A percentile compares a stretch with the other conserved stretches of the same genome.
phyloP scores from a whole-genome alignment of 2,113 vertebrate genomes.

The Brachyhypopomus occidentalis region DNA sequence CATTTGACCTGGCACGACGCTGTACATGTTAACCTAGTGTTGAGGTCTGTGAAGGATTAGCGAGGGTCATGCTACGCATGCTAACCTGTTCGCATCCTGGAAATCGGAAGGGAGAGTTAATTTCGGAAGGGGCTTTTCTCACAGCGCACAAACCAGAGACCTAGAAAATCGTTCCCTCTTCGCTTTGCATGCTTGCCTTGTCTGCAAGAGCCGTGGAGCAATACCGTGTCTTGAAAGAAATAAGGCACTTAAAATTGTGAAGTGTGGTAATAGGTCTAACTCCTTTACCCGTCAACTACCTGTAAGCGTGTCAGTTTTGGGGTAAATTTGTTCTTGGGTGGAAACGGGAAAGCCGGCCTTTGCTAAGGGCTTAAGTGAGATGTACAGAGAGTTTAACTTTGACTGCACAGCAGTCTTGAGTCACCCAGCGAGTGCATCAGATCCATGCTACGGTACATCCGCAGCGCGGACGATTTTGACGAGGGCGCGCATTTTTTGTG shows the following conservation, averaged over 20 bases:
- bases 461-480: constrained; percentile 1
- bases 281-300: background rate
- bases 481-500: constrained; percentile 4
- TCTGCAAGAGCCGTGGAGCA: background rate
- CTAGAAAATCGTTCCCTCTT: too few species aligned
- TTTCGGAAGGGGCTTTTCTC: constrained; percentile 5
- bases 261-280: background rate
- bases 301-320: background rate
- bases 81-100: background rate
- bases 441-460: background rate
- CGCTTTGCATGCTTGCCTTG: constrained; percentile 3
- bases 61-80: background rate
- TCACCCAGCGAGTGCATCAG: background rate
- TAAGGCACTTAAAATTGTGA: background rate
- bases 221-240: background rate
- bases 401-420: background rate
- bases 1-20: background rate
- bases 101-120: background rate
- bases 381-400: background rate
- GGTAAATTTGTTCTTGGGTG: background rate
- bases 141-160: background rate
- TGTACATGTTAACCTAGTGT: constrained; percentile 15
- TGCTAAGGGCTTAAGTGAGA: background rate
- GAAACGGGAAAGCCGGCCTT: background rate
- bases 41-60: constrained; percentile 19